These are phyloP conservation scores for Orchesella flavescens DNA, from an alignment of 2,888 invertebrate genomes.

Conservation along the genomic window DNA sequence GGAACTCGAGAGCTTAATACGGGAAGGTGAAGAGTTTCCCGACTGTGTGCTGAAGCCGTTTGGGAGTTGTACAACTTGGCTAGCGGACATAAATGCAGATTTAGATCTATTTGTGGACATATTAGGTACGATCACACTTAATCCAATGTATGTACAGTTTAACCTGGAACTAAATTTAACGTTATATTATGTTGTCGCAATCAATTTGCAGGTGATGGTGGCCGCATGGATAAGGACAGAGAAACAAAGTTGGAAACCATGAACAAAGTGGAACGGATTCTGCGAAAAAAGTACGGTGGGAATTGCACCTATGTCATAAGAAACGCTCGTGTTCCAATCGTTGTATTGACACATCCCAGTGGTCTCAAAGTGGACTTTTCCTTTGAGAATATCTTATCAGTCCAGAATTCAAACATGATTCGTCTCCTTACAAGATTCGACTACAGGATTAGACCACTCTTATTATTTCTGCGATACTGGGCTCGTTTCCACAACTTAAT, in stretches of 20 bases:
- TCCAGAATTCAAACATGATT: slow-evolving; percentile 54
- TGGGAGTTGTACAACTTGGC: slow-evolving; percentile 51
- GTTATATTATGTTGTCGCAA: background rate
- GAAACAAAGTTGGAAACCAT: slow-evolving; percentile 25
- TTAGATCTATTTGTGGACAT: slow-evolving; percentile 49
- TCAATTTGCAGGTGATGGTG: slow-evolving; percentile 32
- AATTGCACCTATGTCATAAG: background rate
- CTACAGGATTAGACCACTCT: slow-evolving; percentile 26
- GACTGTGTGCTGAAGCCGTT: no score
- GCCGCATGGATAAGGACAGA: slow-evolving; percentile 2
- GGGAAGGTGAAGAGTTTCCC: slow-evolving; percentile 16
- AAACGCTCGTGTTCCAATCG: slow-evolving; percentile 39
- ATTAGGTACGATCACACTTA: background rate
- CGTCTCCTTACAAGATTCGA: slow-evolving; percentile 29
- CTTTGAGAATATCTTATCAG: slow-evolving; percentile 48
- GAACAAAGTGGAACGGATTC: background rate
- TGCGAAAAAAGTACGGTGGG: slow-evolving; percentile 22
- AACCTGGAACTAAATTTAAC: background rate
- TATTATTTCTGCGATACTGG: slow-evolving; percentile 52
- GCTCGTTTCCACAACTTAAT: slow-evolving; percentile 48
- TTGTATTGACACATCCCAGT: slow-evolving; percentile 35
- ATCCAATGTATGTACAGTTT: no score
- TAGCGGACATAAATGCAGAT: slow-evolving; percentile 55
- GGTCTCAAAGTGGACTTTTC: slow-evolving; percentile 45
- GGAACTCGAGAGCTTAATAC: slow-evolving; percentile 39